These are phyloP conservation scores for Amazona vittata DNA, from an alignment of 2,113 vertebrate species.

Conservation along the genomic window DNA sequence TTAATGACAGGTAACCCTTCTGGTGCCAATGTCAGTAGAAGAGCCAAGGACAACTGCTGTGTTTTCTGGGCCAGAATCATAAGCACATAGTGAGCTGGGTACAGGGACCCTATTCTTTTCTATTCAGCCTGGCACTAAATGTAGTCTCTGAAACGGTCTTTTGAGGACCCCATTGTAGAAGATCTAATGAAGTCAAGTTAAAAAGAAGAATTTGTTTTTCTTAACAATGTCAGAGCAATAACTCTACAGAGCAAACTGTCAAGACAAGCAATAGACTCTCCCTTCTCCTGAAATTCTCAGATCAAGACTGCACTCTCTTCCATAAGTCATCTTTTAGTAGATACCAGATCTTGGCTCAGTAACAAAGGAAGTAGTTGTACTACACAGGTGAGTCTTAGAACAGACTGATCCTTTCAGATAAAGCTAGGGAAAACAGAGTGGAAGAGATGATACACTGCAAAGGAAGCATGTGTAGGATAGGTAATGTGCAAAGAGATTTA, in stretches of 20 bases:
- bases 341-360: not conserved
- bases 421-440: not conserved
- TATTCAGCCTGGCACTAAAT: not conserved
- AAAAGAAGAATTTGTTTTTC: not conserved
- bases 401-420: not conserved
- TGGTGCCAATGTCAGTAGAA: not conserved
- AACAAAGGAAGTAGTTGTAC: not conserved
- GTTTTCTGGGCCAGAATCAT: not conserved
- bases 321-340: not conserved
- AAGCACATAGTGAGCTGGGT: not conserved
- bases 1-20: too few species aligned
- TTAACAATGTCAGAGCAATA: not conserved
- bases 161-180: not conserved
- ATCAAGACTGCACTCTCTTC: not conserved
- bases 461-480: not conserved
- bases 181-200: not conserved
- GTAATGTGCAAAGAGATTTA: not conserved
- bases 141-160: not conserved
- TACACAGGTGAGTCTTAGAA: not conserved
- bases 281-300: not conserved
- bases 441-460: not conserved
- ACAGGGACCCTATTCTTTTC: not conserved
- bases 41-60: not conserved
- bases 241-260: not conserved
- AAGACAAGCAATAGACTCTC: not conserved